Conservation (phyloP, 2,113 vertebrate species). For the Cinclus cinclus region DNA sequence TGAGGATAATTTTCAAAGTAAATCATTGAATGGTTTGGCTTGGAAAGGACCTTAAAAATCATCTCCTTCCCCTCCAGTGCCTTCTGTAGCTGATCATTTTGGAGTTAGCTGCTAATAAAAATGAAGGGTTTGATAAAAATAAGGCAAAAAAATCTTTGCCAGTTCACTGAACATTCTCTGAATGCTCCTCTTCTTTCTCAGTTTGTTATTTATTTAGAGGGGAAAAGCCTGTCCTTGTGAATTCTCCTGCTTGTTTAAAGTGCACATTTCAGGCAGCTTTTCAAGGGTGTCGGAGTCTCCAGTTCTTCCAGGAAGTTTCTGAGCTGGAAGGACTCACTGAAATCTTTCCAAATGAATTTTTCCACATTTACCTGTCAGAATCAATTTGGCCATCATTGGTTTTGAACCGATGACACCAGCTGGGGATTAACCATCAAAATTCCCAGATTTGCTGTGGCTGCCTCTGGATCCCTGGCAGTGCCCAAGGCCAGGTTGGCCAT, state of each 20-base stretch:
- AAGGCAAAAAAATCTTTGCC: neutral
- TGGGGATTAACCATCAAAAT: neutral
- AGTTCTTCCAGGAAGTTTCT: fast-evolving
- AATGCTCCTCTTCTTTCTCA: neutral
- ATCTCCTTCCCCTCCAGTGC: neutral
- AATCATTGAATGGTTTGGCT: neutral
- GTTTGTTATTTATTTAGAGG: neutral
- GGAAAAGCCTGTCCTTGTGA: neutral
- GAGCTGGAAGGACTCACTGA: neutral
- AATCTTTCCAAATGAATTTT: neutral
- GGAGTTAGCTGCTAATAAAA: neutral
- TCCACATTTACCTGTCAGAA: neutral
- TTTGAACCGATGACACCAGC: neutral
- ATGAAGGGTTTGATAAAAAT: neutral
- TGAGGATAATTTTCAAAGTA: neutral
- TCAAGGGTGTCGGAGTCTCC: neutral
- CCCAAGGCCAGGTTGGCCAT: neutral
- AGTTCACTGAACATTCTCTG: neutral
- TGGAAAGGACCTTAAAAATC: neutral
- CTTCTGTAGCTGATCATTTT: neutral
- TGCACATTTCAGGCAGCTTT: neutral
- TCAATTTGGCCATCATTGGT: fast-evolving
- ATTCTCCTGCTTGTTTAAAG: neutral
- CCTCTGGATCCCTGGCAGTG: neutral
- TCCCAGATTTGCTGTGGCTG: neutral